Evolutionary conservation across 2,797 vertebrate species (phyloP).

Genomic region (Xiphorhynchus erythropygius): DNA sequence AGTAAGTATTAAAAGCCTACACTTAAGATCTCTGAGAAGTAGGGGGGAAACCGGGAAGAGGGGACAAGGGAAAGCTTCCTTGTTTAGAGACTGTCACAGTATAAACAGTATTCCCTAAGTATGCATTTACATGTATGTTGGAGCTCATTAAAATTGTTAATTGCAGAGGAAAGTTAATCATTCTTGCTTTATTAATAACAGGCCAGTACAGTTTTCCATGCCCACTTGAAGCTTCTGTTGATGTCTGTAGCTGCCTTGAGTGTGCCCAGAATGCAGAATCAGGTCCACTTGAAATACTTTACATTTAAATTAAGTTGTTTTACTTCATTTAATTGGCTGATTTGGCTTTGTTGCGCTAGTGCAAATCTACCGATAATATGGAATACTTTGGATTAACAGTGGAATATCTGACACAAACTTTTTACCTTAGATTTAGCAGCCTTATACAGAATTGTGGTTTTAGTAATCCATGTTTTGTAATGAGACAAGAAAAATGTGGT

Average conservation of each 20-base stretch:
- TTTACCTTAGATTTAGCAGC: not conserved
- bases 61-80: constrained; percentile 11
- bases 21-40: no score
- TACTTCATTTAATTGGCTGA: constrained; percentile 30
- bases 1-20: no score
- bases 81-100: constrained; percentile 58
- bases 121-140: constrained; percentile 8
- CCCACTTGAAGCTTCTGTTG: constrained; percentile 33
- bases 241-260: not conserved
- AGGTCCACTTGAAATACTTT: constrained; percentile 44
- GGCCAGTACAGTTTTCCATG: constrained; percentile 3
- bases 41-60: not conserved
- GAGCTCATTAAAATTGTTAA: constrained; percentile 70
- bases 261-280: constrained; percentile 36
- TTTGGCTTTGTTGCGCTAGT: constrained; percentile 3
- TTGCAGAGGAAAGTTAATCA: constrained; percentile 44
- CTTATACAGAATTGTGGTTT: not conserved
- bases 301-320: constrained; percentile 37
- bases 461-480: constrained; percentile 15
- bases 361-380: not conserved
- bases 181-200: constrained; percentile 38
- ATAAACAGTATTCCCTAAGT: constrained; percentile 14
- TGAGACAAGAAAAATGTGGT: not conserved
- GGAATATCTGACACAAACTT: not conserved
- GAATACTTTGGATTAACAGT: not conserved